phyloP scores from a whole-genome alignment of 2,113 vertebrate genomes.

The Climacteris rufus region DNA sequence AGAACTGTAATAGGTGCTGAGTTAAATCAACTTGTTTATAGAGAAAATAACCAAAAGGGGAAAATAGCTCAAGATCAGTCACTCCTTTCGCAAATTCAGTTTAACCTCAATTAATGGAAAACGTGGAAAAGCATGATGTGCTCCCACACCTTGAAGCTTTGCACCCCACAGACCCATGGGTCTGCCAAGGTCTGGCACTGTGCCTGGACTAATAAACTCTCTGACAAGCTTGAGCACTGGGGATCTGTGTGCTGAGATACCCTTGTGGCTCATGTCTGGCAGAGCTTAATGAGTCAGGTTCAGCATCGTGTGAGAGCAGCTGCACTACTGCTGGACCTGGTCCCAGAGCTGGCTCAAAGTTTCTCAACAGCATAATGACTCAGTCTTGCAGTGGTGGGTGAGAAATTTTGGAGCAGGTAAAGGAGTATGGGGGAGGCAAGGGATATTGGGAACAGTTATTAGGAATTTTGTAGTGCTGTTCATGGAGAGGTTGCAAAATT shows the following conservation, averaged over 20 bases:
- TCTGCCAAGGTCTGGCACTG: conserved; percentile 44
- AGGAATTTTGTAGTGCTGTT: accelerated
- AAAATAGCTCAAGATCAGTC: conserved; percentile 4
- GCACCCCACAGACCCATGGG: background rate
- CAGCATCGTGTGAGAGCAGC: conserved; percentile 51
- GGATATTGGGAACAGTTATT: background rate
- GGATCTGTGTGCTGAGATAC: conserved; percentile 24
- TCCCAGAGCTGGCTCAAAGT: conserved; percentile 51
- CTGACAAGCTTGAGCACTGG: background rate
- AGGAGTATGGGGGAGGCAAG: background rate
- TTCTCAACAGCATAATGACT: conserved; percentile 38
- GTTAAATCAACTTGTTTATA: conserved; percentile 30
- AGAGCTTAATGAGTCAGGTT: conserved; percentile 45
- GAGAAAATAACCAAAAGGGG: conserved; percentile 25
- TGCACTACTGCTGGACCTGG: conserved; percentile 21
- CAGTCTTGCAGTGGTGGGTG: conserved; percentile 38
- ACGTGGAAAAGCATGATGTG: conserved; percentile 6
- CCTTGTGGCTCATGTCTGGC: conserved; percentile 44
- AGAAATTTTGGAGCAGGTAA: conserved; percentile 48
- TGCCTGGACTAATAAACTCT: conserved; percentile 50
- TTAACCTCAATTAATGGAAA: conserved; percentile 42
- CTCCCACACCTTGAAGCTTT: conserved; percentile 33
- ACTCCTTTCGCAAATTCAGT: conserved; percentile 14
- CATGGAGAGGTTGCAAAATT: background rate
- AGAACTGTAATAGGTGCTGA: conserved; percentile 1